Base-by-base conservation (phyloP, 2,113 vertebrate species). In the Megaleporinus macrocephalus region DNA sequence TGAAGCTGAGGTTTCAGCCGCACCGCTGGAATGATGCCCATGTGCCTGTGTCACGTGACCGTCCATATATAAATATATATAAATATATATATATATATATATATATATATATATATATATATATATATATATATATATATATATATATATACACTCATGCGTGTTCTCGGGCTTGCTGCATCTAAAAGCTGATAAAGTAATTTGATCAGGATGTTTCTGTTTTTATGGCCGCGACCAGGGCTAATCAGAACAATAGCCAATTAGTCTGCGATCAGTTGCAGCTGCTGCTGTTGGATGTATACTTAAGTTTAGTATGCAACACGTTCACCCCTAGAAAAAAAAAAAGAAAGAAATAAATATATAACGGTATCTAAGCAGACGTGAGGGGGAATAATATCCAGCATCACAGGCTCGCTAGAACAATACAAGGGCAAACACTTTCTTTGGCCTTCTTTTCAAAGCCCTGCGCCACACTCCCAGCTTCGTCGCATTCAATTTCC, bases 341-440 rank as follows among this genome's bases (percentile, higher is more conserved):
- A 93, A 76, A 79, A 2, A n/a, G 55, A 73, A 24, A 68, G 93
- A 93, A 76, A 94, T 89, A 92, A 93, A 94, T 91, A 94, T 92
- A 93, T 92, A 83, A 92, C 80, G 87, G 86, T 89, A 87, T 90
- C 89, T 90, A 93, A 93, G 92, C 91, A 93, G 92, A 94, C 92
- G 90, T 93, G 90, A 91, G 91, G 87, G 84, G 91, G 93, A 93
- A 93, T 93, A 92, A 93, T 91, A 91, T 91, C 85, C 84, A 88
- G 80, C 93, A 92, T 91, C 89, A 84, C 79, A 89, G 90, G 84
- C 89, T 90, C 86, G 82, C 89, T 90, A 81, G 76, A 89, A 87
- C 89, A 93, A 90, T 90, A 89, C 90, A 51, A 75, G 66, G 88
- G 83, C 90, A 92, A 93, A 89, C 87, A 90, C 86, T 87, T 83